Conservation (phyloP, 1,140 invertebrate species). For the Nymphalis io region DNA sequence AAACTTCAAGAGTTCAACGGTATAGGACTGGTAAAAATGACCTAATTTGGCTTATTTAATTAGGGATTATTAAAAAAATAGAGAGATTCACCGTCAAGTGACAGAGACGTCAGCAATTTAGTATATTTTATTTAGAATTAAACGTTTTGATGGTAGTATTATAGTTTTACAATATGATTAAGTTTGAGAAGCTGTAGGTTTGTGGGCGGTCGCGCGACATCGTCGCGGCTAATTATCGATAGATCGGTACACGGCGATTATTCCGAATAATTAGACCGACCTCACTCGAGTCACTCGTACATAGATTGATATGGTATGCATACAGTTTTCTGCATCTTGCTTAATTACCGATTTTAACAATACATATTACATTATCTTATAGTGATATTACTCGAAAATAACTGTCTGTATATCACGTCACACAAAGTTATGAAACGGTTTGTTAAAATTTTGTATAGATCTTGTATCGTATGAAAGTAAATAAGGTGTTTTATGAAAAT, state of each 20-base stretch:
- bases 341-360: slow-evolving; percentile 3
- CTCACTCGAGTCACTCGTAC: slow-evolving; percentile 45
- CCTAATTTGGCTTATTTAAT: no score
- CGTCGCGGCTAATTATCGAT: slow-evolving; percentile 71
- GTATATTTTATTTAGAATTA: no score
- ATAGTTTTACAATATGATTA: slow-evolving; percentile 12
- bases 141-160: neutral
- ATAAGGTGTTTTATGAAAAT: no score
- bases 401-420: no score
- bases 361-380: neutral
- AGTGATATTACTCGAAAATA: neutral
- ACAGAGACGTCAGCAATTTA: no score
- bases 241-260: slow-evolving; percentile 76
- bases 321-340: neutral
- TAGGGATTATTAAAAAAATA: no score
- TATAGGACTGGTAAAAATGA: no score
- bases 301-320: slow-evolving; percentile 20
- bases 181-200: slow-evolving; percentile 54
- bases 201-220: slow-evolving; percentile 70
- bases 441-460: no score
- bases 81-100: no score
- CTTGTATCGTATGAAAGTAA: no score
- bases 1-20: no score
- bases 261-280: slow-evolving; percentile 73
- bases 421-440: no score